Evolutionary conservation across 2,113 vertebrate genomes (phyloP).

Genomic region (Centropus unirufus): DNA sequence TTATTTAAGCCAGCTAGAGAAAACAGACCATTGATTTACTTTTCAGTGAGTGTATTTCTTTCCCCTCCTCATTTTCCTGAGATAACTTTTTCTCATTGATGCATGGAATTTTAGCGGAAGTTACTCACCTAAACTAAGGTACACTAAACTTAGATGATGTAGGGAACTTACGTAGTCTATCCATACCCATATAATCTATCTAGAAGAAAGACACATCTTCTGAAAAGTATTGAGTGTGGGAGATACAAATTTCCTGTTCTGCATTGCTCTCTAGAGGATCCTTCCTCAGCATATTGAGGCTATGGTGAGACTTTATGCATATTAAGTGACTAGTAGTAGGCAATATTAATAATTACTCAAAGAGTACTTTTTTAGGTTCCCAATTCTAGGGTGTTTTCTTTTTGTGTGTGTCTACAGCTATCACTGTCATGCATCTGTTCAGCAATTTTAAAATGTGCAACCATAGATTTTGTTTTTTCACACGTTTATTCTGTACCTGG

Average conservation of each 20-base stretch:
- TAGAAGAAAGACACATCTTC: not conserved
- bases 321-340: not conserved
- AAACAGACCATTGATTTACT: not conserved
- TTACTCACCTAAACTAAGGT: not conserved
- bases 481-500: not conserved
- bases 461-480: not conserved
- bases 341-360: not conserved
- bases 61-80: not conserved
- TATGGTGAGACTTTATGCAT: not conserved
- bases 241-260: not conserved
- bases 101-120: not conserved
- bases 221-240: not conserved
- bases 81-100: not conserved
- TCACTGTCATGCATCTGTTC: not conserved
- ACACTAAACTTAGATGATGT: not conserved
- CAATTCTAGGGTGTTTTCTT: not conserved
- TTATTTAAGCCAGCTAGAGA: not conserved
- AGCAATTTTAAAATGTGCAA: not conserved
- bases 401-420: not conserved
- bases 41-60: not conserved
- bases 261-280: not conserved
- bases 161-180: not conserved
- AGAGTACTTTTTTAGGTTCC: not conserved
- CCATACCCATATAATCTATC: not conserved
- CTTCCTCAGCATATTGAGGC: not conserved